Percentiles rank a stretch among this genome's conserved stretches.
phyloP scores from a whole-genome alignment of 2,888 invertebrate genomes.

The Eupithecia dodoneata region DNA sequence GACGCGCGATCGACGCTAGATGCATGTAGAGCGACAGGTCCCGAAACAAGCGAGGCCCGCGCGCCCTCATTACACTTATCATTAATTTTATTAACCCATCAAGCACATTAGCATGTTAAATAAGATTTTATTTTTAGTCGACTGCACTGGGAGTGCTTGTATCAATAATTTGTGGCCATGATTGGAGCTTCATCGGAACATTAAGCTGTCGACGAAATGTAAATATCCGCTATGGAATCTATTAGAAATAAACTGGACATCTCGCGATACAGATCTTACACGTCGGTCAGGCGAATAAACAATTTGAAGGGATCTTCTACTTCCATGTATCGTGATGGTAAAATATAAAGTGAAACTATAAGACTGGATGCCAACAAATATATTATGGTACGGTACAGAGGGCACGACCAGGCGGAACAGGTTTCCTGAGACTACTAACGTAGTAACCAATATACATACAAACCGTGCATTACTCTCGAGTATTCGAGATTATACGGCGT shows the following conservation, averaged over 20 bases:
- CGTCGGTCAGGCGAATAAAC: slow-evolving; percentile 38
- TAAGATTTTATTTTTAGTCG: slow-evolving; percentile 59
- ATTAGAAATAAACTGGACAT: slow-evolving; percentile 35
- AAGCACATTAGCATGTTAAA: slow-evolving; percentile 63
- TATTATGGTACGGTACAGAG: slow-evolving; percentile 74
- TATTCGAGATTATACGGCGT: slow-evolving; percentile 72
- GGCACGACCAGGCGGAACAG: slow-evolving; percentile 75
- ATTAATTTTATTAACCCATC: slow-evolving; percentile 68
- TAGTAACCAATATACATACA: slow-evolving; percentile 81
- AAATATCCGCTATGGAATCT: slow-evolving; percentile 50
- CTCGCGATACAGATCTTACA: slow-evolving; percentile 49
- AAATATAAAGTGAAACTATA: slow-evolving; percentile 77
- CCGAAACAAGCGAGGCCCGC: slow-evolving; percentile 51
- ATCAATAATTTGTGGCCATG: slow-evolving; percentile 53
- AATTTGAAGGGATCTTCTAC: slow-evolving; percentile 42
- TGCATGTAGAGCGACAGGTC: slow-evolving; percentile 69
- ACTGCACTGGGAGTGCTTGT: slow-evolving; percentile 48
- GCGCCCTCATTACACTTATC: slow-evolving; percentile 56
- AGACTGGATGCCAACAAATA: slow-evolving; percentile 61
- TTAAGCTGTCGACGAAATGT: slow-evolving; percentile 60
- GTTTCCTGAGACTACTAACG: slow-evolving; percentile 78
- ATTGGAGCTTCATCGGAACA: slow-evolving; percentile 52
- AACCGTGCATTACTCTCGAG: slow-evolving; percentile 72
- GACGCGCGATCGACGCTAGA: slow-evolving; percentile 74
- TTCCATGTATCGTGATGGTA: slow-evolving; percentile 60